A percentile compares a stretch with the other conserved stretches of the same genome.
Conservation (phyloP, 2,888 invertebrate genomes). For the Hydriomena furcata region DNA sequence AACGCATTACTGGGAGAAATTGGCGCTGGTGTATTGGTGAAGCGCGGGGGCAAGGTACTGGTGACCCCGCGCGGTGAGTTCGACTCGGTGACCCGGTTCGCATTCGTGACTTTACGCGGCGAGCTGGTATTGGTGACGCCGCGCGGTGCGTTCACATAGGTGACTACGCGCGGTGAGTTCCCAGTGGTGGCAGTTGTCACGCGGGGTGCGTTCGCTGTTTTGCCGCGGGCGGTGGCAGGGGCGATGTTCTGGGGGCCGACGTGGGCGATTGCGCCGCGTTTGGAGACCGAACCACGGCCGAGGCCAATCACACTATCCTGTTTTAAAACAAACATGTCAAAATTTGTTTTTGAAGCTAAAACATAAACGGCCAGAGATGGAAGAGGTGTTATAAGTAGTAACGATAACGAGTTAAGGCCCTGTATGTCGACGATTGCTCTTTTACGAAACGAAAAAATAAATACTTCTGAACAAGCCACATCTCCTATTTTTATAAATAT, state of each 20-base stretch:
- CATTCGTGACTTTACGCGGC: no score
- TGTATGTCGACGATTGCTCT: no score
- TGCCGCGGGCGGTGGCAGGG: background rate
- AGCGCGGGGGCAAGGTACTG: no score
- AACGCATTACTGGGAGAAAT: background rate
- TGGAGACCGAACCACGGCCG: constrained; percentile 11
- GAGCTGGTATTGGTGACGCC: constrained; percentile 3
- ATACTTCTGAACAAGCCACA: no score
- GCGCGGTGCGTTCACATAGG: background rate
- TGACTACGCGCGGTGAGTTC: no score
- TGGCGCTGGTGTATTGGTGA: no score
- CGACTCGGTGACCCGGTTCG: background rate
- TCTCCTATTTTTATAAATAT: no score
- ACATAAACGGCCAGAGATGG: no score
- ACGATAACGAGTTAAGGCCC: no score
- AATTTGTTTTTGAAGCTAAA: no score
- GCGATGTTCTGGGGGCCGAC: constrained; percentile 17
- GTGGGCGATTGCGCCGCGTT: constrained; percentile 10
- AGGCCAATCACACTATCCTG: constrained; percentile 2
- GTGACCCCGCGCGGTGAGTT: background rate
- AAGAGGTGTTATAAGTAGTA: no score
- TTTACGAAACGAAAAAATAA: no score
- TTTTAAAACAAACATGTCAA: background rate
- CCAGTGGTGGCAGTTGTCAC: background rate
- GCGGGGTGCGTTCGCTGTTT: background rate